These are phyloP conservation scores for Triplophysa tibetana DNA, from an alignment of 2,113 vertebrate genomes.

Conservation along the genomic window DNA sequence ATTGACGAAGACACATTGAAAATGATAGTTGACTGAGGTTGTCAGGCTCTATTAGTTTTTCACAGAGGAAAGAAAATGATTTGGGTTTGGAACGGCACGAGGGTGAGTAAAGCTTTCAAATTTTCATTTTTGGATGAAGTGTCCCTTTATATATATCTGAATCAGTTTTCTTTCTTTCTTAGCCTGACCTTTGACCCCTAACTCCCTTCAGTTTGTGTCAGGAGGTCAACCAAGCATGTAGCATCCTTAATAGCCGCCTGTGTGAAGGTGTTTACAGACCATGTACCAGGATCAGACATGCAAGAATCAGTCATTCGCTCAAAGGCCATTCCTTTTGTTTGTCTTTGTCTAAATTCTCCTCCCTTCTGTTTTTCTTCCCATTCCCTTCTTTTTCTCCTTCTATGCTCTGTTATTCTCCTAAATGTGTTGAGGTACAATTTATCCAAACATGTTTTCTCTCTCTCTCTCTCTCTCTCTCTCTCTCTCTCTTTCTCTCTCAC, in stretches of 20 bases:
- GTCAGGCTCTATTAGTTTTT: too few relatives aligned
- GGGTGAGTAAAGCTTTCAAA: too few relatives aligned
- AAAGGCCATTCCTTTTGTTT: slow-evolving; percentile 4
- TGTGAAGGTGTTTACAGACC: neutral
- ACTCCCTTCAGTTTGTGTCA: slow-evolving; percentile 30
- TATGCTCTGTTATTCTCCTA: neutral
- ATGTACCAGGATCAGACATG: neutral
- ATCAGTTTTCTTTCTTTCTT: neutral
- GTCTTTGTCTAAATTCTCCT: neutral
- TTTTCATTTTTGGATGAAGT: too few relatives aligned
- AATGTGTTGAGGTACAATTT: neutral
- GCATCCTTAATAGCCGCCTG: slow-evolving; percentile 32
- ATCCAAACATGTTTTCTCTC: neutral
- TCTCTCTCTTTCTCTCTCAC: neutral
- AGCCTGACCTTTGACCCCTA: slow-evolving; percentile 46
- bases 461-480: neutral
- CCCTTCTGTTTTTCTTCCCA: neutral
- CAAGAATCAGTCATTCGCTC: neutral
- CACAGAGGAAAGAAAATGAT: too few relatives aligned
- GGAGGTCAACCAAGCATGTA: slow-evolving; percentile 36
- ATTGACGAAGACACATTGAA: too few relatives aligned
- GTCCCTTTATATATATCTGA: too few relatives aligned
- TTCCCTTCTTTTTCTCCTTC: neutral
- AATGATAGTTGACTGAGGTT: too few relatives aligned
- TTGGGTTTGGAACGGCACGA: too few relatives aligned